Percentiles rank a stretch among this genome's conserved stretches.
These are phyloP conservation scores for Yponomeuta sedellus DNA, from an alignment of 2,888 invertebrate genomes.

Conservation along the genomic window DNA sequence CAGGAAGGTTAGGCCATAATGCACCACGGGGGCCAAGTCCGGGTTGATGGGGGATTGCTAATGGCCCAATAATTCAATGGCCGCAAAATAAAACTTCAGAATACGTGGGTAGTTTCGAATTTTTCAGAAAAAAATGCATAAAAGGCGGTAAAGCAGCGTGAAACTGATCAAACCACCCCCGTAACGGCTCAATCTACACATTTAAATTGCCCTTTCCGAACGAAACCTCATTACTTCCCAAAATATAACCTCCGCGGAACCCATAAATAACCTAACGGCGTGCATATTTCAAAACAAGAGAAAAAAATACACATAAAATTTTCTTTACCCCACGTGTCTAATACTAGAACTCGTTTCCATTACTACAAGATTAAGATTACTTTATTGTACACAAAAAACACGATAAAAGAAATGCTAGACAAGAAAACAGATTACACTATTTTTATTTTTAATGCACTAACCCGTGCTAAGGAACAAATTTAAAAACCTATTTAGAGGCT, in stretches of 20 bases:
- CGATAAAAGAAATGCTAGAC: too few species aligned
- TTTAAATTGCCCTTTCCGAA: constrained; percentile 74
- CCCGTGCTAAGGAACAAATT: too few species aligned
- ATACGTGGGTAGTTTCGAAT: background rate
- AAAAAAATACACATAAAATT: constrained; percentile 71
- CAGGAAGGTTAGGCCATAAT: too few species aligned
- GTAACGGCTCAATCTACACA: constrained; percentile 72
- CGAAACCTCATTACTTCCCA: constrained; percentile 75
- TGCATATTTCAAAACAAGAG: constrained; percentile 76
- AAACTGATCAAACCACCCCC: constrained; percentile 40
- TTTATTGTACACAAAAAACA: too few species aligned
- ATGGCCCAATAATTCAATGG: too few species aligned
- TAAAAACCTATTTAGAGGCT: too few species aligned
- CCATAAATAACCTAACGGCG: constrained; percentile 74
- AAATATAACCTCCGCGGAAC: constrained; percentile 74
- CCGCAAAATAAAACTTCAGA: too few species aligned
- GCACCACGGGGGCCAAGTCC: too few species aligned
- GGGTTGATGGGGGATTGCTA: too few species aligned
- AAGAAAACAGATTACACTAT: too few species aligned
- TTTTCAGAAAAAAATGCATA: constrained; percentile 24
- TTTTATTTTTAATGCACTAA: too few species aligned
- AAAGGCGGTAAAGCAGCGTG: constrained; percentile 27
- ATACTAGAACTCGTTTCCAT: constrained; percentile 50
- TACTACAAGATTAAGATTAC: background rate
- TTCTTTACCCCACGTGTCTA: constrained; percentile 69